Evolutionary conservation across 2,888 invertebrate genomes (phyloP).

Genomic region (Strigamia crassipes): DNA sequence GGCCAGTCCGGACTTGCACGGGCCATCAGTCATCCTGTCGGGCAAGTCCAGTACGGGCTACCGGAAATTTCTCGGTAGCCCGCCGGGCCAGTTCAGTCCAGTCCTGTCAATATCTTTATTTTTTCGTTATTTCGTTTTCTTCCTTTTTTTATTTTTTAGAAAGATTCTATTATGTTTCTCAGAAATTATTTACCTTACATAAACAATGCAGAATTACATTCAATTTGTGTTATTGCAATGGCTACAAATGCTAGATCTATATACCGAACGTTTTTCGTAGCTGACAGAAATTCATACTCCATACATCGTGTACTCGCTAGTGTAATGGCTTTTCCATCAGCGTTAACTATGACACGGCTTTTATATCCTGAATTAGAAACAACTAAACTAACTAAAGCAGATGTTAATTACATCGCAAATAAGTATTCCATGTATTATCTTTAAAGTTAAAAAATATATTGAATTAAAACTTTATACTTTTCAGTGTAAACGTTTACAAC

Average conservation of each 20-base stretch:
- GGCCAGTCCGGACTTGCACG: no score
- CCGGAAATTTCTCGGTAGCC: no score
- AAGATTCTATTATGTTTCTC: not conserved
- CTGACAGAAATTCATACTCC: not conserved
- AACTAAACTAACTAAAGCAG: not conserved
- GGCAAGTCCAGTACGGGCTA: no score
- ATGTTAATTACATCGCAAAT: not conserved
- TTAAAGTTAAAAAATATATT: not conserved
- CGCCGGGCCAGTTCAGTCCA: no score
- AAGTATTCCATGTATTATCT: not conserved
- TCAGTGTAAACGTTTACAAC: not conserved
- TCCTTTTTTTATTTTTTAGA: not conserved
- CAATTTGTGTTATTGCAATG: not conserved
- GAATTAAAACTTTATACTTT: not conserved
- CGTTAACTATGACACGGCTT: constrained; percentile 3
- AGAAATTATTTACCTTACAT: not conserved
- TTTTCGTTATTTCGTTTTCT: not conserved
- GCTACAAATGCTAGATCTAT: not conserved
- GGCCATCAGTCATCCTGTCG: no score
- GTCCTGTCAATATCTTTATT: no score
- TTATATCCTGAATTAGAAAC: not conserved
- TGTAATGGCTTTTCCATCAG: not conserved
- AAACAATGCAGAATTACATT: not conserved
- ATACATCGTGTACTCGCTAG: not conserved
- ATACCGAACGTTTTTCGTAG: not conserved